Conservation (phyloP, 2,797 vertebrate species). For the Hybognathus amarus region DNA sequence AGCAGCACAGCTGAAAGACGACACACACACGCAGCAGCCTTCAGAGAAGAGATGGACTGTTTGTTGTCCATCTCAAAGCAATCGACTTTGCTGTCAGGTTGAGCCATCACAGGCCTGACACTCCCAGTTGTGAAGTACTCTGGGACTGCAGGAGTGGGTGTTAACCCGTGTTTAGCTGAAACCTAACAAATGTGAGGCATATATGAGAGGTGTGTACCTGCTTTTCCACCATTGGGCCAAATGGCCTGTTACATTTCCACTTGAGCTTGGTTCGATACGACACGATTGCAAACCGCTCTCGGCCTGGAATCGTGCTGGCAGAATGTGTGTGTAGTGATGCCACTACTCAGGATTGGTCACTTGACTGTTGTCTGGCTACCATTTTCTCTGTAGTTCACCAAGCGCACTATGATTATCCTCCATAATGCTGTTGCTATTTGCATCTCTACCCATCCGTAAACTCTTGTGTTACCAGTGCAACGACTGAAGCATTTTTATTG, state of each 20-base stretch:
- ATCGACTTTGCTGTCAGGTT: slow-evolving; percentile 17
- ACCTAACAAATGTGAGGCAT: not conserved
- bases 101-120: slow-evolving; percentile 9
- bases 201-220: not conserved
- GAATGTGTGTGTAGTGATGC: not conserved
- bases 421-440: not conserved
- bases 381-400: not conserved
- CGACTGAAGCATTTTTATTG: not conserved
- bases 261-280: not conserved
- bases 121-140: not conserved
- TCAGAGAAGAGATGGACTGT: slow-evolving; percentile 36
- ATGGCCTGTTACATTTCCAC: not conserved
- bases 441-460: not conserved
- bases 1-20: slow-evolving; percentile 49
- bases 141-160: not conserved
- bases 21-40: slow-evolving; percentile 15
- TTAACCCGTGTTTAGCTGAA: not conserved
- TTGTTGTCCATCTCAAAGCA: slow-evolving; percentile 48
- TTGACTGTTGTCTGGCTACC: not conserved
- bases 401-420: not conserved
- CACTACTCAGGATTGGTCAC: not conserved
- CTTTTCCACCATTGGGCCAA: not conserved
- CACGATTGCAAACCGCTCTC: not conserved
- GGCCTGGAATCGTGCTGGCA: not conserved
- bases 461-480: not conserved